A percentile compares a stretch with the other conserved stretches of the same genome.
Conservation (phyloP, 2,797 vertebrate species). For the Pantherophis vulpinus region DNA sequence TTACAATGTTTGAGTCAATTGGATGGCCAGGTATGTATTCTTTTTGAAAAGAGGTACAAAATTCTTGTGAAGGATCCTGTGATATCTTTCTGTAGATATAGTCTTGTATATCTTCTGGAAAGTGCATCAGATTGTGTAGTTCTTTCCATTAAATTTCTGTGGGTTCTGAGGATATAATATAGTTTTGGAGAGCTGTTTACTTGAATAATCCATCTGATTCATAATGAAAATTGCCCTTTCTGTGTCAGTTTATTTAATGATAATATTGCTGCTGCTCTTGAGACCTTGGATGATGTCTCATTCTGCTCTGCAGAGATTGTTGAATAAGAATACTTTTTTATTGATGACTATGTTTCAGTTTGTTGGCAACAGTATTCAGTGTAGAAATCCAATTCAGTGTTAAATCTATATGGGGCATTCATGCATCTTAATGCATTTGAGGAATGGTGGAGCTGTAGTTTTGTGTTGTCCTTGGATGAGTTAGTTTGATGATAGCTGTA, state of each 20-base stretch:
- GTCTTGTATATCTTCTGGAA: neutral
- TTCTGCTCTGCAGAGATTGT: neutral
- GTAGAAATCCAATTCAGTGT: neutral
- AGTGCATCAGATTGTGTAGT: neutral
- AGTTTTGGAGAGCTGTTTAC: neutral
- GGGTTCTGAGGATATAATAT: neutral
- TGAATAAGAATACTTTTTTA: neutral
- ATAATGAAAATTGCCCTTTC: neutral
- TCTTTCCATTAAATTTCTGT: neutral
- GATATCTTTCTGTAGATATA: neutral
- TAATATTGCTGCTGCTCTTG: neutral
- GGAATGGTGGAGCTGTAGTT: neutral
- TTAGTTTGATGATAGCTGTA: neutral
- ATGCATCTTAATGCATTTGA: neutral
- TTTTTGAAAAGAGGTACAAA: neutral
- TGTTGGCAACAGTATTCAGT: neutral
- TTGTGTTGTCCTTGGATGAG: neutral
- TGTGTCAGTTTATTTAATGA: neutral
- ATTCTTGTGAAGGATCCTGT: neutral
- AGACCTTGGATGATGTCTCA: neutral
- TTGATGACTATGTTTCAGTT: neutral
- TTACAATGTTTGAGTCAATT: neutral
- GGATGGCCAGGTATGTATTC: neutral
- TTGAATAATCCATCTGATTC: neutral
- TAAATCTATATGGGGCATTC: neutral